Base-by-base conservation (phyloP, 1,140 invertebrate genomes). In the Scaptomyza hsui region DNA sequence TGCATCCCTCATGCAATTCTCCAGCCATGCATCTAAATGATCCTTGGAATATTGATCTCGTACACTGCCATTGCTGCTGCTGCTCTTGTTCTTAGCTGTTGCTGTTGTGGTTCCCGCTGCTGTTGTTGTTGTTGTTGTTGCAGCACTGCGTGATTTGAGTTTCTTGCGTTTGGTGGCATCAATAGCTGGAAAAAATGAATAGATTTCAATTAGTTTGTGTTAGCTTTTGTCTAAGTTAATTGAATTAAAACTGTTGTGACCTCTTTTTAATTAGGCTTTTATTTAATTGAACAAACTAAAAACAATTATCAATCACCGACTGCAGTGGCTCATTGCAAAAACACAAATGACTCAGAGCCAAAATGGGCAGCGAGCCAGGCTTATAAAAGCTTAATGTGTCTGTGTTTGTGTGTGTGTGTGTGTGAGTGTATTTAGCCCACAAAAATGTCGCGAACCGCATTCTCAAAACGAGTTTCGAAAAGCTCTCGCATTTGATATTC, bases 21-120 rank as follows among this genome's bases (percentile, higher is more conserved):
- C 90, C 18, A 91, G 72, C 90, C 90, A 91, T 1, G 83, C 88
- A 64, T 91, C 90, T 35, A 91, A 56, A 63, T 91, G 89, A 63
- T 91, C 90, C 73, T 89, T 89, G 44, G 80, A 73, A 64, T 90
- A 91, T 4, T 61, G 62, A 26, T 80, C 29, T n/a, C 70, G 39
- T 0, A 42, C 49, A 13, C 63, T 57, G 15, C 45, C 62, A 57
- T 72, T 72, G 13, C 59, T 63, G 56, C 71, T 59, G 15, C 61
- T 49, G 44, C 42, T 60, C 15, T 51, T 67, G 37, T 24, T 16
- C 13, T 65, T 69, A 19, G 59, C 15, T 6, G 39, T 21, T 18
- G 55, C 4, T 9, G 55, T 59, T 6, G 61, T 53, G 3, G 63
- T 26, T 29, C 64, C 19, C 18, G 61, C 51, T 44, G 57, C n/a